A percentile compares a stretch with the other conserved stretches of the same genome.
phyloP scores from a whole-genome alignment of 2,113 vertebrate species.

The Glaucomys volans region DNA sequence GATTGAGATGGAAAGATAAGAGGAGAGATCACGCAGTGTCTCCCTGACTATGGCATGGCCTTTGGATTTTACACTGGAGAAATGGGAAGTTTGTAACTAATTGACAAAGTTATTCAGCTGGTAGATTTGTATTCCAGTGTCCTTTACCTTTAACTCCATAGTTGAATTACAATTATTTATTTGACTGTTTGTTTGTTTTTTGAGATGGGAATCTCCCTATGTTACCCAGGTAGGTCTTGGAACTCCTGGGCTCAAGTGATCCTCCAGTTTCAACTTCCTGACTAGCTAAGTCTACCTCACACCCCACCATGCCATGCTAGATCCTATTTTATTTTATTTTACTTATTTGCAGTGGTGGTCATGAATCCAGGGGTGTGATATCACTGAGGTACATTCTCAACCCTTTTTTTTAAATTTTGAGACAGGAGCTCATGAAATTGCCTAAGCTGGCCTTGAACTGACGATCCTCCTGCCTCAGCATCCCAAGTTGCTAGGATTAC shows the following conservation, averaged over 20 bases:
- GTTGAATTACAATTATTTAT: not conserved
- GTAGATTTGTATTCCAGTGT: not conserved
- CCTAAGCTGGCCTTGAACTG: not conserved
- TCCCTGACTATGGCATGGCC: not conserved
- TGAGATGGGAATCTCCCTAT: not conserved
- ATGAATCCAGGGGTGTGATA: not conserved
- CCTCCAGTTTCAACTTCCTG: not conserved
- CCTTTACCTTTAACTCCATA: not conserved
- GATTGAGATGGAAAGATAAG: not conserved
- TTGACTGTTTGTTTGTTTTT: not conserved
- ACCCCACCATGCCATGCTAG: not conserved
- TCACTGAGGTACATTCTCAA: not conserved
- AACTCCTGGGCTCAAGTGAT: not conserved
- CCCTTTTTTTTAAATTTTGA: not conserved
- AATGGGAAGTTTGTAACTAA: not conserved
- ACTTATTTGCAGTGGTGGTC: not conserved
- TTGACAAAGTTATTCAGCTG: not conserved
- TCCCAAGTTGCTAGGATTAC: not conserved
- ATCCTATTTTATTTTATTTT: not conserved
- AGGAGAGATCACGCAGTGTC: not conserved
- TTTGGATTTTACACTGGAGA: not conserved
- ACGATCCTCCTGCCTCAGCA: not conserved
- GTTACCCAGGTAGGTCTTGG: no score
- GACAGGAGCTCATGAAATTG: not conserved
- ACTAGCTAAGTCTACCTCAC: not conserved